Base-by-base conservation (phyloP, 2,113 vertebrate species). In the Perognathus longimembris region DNA sequence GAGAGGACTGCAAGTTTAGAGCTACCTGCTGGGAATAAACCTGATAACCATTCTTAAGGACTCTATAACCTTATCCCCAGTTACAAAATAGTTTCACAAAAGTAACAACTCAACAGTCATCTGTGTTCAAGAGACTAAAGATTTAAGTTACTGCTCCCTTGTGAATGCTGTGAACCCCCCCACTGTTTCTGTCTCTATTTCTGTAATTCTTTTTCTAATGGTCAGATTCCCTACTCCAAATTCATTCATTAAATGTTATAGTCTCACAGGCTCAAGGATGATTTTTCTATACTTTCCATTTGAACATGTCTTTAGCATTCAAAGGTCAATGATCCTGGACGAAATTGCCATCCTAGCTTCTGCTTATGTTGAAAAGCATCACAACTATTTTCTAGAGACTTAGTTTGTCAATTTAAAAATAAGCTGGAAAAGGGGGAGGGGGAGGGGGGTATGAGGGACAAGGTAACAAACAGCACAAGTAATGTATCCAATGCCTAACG, bases 231-330 rank as follows among this genome's bases (percentile, higher is more conserved):
- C 26, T 75, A 32, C 5, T 32, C 32, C 22, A 67, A 67, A 75
- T 3, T 5, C 24, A 61, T 8, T 71, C 38, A 45, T 67, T 36
- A 78, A 67, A 71, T 85, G 30, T 73, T 77, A 32, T 3, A 14
- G 1, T 67, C 21, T 92, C 34, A 69, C 18, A 76, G 38, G 2
- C 36, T 88, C n/a, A 73, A n/a, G n/a, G 74, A 45, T 21, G 1
- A 74, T 50, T 66, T 90, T 91, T 74, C 34, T 89, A 59, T 0
- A 73, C 15, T 92, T 91, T 76, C 54, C 3, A 32, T 90, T 82
- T 73, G 61, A 90, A 82, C n/a, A 76, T 73, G 1, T 34, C 88
- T 42, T 87, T 78, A 20, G 59, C 85, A 76, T 83, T 90, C 26
- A 83, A 74, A 71, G 14, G 8, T 34, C 5, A 45, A 21, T 28